phyloP scores from a whole-genome alignment of 2,797 vertebrate genomes.

The Rousettus madagascariensis region DNA sequence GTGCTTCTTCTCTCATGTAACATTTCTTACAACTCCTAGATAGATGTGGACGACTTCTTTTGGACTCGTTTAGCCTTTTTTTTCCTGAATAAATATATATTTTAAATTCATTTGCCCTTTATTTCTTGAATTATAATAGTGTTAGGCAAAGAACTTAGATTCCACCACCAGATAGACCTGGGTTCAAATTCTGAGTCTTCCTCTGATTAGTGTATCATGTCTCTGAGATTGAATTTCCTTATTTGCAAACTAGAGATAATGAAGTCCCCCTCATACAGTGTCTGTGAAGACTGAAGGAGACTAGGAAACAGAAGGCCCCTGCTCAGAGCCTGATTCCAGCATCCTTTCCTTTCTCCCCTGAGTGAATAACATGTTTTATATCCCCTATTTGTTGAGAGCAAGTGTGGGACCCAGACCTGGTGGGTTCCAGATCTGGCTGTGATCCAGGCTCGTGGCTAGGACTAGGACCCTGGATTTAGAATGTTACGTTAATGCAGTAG shows the following conservation, averaged over 20 bases:
- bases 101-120: not conserved
- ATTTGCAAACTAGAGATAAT: not conserved
- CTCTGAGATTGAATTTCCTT: not conserved
- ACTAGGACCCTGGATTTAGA: too few species aligned
- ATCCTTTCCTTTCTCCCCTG: not conserved
- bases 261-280: not conserved
- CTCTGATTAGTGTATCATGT: not conserved
- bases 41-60: not conserved
- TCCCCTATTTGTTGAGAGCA: not conserved
- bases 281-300: not conserved
- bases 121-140: not conserved
- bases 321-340: not conserved
- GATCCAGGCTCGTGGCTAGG: too few species aligned
- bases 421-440: too few species aligned
- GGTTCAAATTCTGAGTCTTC: not conserved
- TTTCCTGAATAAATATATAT: not conserved
- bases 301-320: not conserved
- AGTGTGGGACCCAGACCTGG: too few species aligned
- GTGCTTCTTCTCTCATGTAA: not conserved
- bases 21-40: not conserved
- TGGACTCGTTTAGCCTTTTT: not conserved
- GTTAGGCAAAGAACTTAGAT: conserved; percentile 5
- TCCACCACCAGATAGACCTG: not conserved
- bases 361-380: not conserved
- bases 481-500: too few species aligned